phyloP scores from a whole-genome alignment of 2,113 vertebrate species.

The Ammodramus savannarum region DNA sequence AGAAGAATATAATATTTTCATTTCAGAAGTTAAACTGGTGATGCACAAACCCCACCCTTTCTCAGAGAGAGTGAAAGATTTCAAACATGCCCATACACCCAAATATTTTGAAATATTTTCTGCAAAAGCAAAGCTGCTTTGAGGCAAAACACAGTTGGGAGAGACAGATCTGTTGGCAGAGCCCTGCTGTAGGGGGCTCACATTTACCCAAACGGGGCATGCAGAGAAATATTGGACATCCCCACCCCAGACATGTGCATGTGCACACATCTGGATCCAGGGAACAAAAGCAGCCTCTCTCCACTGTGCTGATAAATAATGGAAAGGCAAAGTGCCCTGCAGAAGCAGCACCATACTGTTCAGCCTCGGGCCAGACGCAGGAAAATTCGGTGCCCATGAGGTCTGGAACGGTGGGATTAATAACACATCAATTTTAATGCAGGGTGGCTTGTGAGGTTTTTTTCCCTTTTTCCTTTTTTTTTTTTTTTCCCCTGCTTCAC shows the following conservation, averaged over 20 bases:
- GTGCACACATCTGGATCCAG: background rate
- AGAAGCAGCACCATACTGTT: conserved; percentile 33
- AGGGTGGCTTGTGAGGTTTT: background rate
- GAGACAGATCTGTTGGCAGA: accelerated
- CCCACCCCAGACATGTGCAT: accelerated
- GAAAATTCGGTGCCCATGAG: conserved; percentile 15
- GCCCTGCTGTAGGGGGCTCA: accelerated
- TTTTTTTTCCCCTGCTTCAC: conserved; percentile 67
- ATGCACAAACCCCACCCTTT: background rate
- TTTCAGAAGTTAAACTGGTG: background rate
- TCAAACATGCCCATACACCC: accelerated
- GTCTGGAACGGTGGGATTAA: conserved; percentile 74
- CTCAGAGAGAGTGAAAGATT: background rate
- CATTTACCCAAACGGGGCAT: background rate
- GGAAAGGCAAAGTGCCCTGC: conserved; percentile 36
- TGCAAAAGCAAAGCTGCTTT: background rate
- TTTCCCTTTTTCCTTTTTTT: background rate
- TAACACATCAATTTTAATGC: conserved; percentile 79
- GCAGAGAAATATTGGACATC: background rate
- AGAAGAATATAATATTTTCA: accelerated
- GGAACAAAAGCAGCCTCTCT: conserved; percentile 13
- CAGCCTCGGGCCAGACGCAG: conserved; percentile 33
- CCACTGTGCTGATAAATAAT: conserved; percentile 36
- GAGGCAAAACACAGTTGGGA: accelerated
- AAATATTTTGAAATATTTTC: background rate